Evolutionary conservation across 2,888 invertebrate species (phyloP).

Genomic region (Cerastis leucographa): DNA sequence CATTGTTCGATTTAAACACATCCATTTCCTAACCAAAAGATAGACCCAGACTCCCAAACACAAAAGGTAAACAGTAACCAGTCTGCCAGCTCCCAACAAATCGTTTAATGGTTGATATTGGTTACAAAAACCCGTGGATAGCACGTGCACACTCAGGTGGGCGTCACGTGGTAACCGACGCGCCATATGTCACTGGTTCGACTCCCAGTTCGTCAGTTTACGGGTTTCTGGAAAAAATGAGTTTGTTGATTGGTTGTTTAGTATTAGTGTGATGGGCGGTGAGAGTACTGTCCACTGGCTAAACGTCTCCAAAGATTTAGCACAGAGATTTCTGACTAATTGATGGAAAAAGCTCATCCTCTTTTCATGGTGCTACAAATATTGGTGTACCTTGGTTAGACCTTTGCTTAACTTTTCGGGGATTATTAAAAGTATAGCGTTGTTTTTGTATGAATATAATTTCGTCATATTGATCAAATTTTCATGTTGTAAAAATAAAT

Average conservation of each 20-base stretch:
- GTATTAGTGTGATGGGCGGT: not conserved
- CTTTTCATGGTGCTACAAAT: not conserved
- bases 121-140: conserved; percentile 60
- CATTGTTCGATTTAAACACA: too few relatives aligned
- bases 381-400: not conserved
- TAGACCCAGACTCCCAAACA: conserved; percentile 3
- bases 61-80: conserved; percentile 31
- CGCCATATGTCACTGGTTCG: conserved; percentile 82
- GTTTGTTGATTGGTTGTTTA: conserved; percentile 2
- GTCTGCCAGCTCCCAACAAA: conserved; percentile 45
- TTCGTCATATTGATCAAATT: not conserved
- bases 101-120: conserved; percentile 47
- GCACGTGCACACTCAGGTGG: conserved; percentile 83
- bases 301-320: not conserved
- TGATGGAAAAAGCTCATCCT: not conserved
- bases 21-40: not conserved
- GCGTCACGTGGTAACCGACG: conserved; percentile 83
- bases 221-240: conserved; percentile 50
- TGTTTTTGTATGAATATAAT: not conserved
- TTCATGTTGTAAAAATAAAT: not conserved
- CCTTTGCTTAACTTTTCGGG: not conserved
- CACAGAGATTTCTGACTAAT: not conserved
- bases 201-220: conserved; percentile 61
- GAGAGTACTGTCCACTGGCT: not conserved
- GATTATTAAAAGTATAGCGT: not conserved